Conservation (phyloP, 2,888 invertebrate species). For the Sesia apiformis region DNA sequence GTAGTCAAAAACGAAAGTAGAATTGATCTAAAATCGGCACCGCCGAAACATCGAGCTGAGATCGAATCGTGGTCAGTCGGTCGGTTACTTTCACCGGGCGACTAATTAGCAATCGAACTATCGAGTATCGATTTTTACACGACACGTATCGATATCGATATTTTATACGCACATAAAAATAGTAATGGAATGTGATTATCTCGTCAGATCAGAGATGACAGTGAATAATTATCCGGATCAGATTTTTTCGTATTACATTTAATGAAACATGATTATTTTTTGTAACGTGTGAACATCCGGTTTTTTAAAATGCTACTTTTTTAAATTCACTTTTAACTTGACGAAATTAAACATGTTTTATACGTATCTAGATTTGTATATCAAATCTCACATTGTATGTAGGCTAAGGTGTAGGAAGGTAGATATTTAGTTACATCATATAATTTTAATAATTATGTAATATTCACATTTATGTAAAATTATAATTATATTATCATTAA, state of each 20-base stretch:
- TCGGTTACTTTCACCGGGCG: constrained; percentile 63
- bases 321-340: too few relatives aligned
- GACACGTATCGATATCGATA: constrained; percentile 53
- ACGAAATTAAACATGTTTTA: not conserved
- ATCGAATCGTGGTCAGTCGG: constrained; percentile 68
- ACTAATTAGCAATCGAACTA: constrained; percentile 63
- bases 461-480: too few relatives aligned
- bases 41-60: constrained; percentile 57
- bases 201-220: constrained; percentile 7
- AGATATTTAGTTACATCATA: too few relatives aligned
- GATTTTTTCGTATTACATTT: not conserved
- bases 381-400: too few relatives aligned
- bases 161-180: constrained; percentile 9
- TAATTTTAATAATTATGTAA: too few relatives aligned
- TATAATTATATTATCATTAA: too few relatives aligned
- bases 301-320: not conserved
- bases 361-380: too few relatives aligned
- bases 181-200: constrained; percentile 5
- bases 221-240: not conserved
- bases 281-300: not conserved
- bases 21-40: constrained; percentile 68
- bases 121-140: constrained; percentile 59
- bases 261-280: constrained; percentile 5
- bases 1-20: constrained; percentile 74
- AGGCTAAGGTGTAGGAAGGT: too few relatives aligned